Base-by-base conservation (phyloP, 2,113 vertebrate species). In the Turdus rufiventris region DNA sequence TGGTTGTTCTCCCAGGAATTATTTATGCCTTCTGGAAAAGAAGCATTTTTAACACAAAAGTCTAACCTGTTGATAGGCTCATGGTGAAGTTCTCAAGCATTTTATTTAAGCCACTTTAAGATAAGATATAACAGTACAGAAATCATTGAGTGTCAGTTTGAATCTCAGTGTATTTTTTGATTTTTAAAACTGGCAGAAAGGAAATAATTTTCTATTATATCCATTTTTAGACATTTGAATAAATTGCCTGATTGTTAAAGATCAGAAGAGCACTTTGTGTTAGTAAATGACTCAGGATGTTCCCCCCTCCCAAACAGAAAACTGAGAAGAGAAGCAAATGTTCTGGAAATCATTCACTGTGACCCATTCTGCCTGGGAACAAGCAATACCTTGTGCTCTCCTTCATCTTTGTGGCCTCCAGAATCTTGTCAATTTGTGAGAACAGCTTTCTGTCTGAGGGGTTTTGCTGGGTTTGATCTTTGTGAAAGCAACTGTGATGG, bases 231-330 rank as follows among this genome's bases (percentile, higher is more conserved):
- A 24, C 43, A 81, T 89, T 86, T 84, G 79, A 84, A 90, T 90
- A 93, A 78, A 77, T 95, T 62, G 75, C 45, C 20, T 61, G 43
- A 90, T 94, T 91, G 79, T 90, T 96, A 67, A 86, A 80, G 78
- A 77, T 60, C 34, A 90, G 71, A 90, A 74, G 63, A 85, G 25
- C 26, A 24, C 73, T 91, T 67, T 1, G 25, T 83, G 47, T 76
- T 82, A 26, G 71, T 77, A 85, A 91, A 63, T 85, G 78, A 63
- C 0, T 0, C 33, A 80, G 51, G 56, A 80, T 74, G 53, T 14
- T 14, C 6, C 6, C 5, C 36, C 26, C 11, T 10, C 20, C 28
- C 11, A 70, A 47, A 51, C 0, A 5, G 16, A 82, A 19, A 23
- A 11, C 12, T 50, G 75, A 57, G 56, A 73, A 93, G 40, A 50